Evolutionary conservation across 30 jellyfish, hydroid and myxozoan genomes (phyloP).

Genomic region (Aurelia aurita): DNA sequence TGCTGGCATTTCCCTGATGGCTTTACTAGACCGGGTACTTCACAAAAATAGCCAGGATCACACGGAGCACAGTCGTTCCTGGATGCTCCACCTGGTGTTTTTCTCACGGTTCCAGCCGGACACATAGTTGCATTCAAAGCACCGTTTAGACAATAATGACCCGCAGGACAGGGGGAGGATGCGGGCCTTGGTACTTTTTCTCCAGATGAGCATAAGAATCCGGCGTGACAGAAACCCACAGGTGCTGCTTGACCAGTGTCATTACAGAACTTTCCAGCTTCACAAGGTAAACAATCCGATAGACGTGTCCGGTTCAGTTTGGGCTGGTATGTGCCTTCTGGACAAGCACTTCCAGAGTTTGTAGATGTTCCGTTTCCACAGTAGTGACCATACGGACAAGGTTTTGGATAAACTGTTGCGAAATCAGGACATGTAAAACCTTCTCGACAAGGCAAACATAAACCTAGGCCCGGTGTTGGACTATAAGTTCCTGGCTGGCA

Average conservation of each 20-base stretch:
- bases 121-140: slow-evolving; percentile 75
- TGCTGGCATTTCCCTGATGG: slow-evolving; percentile 87
- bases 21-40: slow-evolving; percentile 70
- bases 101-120: slow-evolving; percentile 94
- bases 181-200: slow-evolving; percentile 85
- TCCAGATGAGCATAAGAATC: slow-evolving; percentile 77
- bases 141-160: slow-evolving; percentile 83
- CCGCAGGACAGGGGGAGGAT: slow-evolving; percentile 85
- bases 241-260: slow-evolving; percentile 80
- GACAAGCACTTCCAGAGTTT: slow-evolving; percentile 72
- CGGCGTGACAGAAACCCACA: slow-evolving; percentile 85
- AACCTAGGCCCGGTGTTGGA: slow-evolving; percentile 74
- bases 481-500: slow-evolving; percentile 88
- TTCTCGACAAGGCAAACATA: slow-evolving; percentile 78
- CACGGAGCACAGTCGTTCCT: slow-evolving; percentile 89
- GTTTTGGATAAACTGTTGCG: slow-evolving; percentile 70
- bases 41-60: slow-evolving; percentile 91
- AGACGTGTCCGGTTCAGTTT: slow-evolving; percentile 47
- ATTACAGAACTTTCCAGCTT: slow-evolving; percentile 88
- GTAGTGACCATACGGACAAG: slow-evolving; percentile 93
- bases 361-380: slow-evolving; percentile 82
- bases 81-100: slow-evolving; percentile 82
- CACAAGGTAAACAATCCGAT: slow-evolving; percentile 80
- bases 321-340: slow-evolving; percentile 89
- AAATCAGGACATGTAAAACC: slow-evolving; percentile 88